phyloP scores from a whole-genome alignment of 2,797 vertebrate genomes.

The Sebastes taczanowskii region DNA sequence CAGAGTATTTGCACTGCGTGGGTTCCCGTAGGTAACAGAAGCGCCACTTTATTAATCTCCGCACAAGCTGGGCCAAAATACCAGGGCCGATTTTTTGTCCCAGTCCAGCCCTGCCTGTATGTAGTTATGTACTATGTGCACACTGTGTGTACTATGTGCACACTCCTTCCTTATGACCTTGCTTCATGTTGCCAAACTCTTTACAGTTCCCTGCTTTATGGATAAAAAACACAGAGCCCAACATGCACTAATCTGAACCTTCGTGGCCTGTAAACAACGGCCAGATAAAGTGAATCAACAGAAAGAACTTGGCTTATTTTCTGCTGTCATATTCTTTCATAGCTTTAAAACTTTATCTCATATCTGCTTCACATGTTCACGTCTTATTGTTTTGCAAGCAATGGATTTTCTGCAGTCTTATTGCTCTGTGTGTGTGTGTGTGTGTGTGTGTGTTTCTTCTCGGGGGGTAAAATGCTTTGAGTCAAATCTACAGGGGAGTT shows the following conservation, averaged over 20 bases:
- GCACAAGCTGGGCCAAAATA: no score
- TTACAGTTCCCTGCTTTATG: constrained; percentile 16
- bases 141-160: neutral
- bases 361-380: neutral
- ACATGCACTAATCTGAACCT: neutral
- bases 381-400: neutral
- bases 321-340: neutral
- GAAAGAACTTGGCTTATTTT: neutral
- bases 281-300: neutral
- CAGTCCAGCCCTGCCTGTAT: neutral
- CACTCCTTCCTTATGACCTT: neutral
- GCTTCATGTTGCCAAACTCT: neutral
- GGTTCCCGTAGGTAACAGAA: no score
- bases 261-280: neutral
- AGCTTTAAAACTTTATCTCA: neutral
- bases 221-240: constrained; percentile 23
- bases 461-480: constrained; percentile 32
- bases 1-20: no score
- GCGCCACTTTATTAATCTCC: no score
- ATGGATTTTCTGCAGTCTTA: neutral
- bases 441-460: constrained; percentile 10
- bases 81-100: no score
- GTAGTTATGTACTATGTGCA: neutral
- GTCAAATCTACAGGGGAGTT: constrained; percentile 45
- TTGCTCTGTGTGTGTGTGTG: neutral